These are phyloP conservation scores for Acanthosoma haemorrhoidale DNA, from an alignment of 2,888 invertebrate species.

Conservation along the genomic window DNA sequence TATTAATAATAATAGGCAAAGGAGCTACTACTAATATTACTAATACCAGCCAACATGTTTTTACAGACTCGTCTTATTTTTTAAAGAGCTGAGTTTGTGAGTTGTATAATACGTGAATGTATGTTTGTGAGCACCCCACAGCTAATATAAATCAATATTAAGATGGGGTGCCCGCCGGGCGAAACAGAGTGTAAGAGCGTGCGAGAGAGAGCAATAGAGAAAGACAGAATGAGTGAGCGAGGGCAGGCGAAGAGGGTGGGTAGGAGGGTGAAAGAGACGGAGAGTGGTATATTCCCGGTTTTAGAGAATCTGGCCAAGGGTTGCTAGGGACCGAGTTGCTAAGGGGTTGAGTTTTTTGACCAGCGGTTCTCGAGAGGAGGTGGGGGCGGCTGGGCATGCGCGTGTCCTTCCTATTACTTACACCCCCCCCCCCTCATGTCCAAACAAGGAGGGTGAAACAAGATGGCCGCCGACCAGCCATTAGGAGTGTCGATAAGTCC, in stretches of 20 bases:
- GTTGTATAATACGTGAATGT: too few species aligned
- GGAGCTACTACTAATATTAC: too few species aligned
- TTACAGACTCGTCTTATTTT: too few species aligned
- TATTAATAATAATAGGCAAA: too few species aligned
- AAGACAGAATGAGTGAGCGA: not conserved
- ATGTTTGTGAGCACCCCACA: not conserved
- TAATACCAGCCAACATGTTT: too few species aligned
- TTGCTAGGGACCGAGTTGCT: constrained; percentile 34
- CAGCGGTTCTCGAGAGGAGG: constrained; percentile 34
- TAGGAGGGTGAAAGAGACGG: constrained; percentile 24
- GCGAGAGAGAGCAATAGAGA: not conserved
- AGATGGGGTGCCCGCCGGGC: constrained; percentile 7
- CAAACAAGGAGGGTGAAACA: constrained; percentile 31
- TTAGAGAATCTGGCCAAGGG: constrained; percentile 26
- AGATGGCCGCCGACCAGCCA: constrained; percentile 40
- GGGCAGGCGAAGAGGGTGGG: not conserved
- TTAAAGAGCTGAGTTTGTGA: too few species aligned
- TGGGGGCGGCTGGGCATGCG: constrained; percentile 32
- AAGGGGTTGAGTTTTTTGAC: constrained; percentile 39
- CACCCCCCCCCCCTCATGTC: constrained; percentile 29
- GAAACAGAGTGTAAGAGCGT: constrained; percentile 1
- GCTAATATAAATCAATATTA: constrained; percentile 14
- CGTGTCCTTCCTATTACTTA: constrained; percentile 36
- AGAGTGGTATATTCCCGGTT: not conserved
- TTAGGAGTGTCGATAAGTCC: constrained; percentile 35